These are phyloP conservation scores for Actinernus sp. DNA, from an alignment of 92 coral and sea anemone genomes.

Conservation along the genomic window DNA sequence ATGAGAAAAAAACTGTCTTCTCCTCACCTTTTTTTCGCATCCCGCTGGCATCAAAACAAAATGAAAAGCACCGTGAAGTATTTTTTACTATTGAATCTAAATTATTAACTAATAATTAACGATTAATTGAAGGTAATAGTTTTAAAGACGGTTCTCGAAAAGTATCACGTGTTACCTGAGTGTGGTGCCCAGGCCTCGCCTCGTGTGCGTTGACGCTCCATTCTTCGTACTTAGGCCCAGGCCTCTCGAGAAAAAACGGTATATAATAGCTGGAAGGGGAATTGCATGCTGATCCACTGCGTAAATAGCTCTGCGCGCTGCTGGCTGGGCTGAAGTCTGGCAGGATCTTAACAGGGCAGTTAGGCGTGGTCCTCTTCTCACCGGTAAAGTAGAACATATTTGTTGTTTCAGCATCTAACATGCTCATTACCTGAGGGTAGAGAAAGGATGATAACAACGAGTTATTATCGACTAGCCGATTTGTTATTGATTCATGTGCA, in stretches of 20 bases:
- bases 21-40: too few relatives aligned
- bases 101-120: too few relatives aligned
- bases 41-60: too few relatives aligned
- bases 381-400: conserved; percentile 76
- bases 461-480: neutral
- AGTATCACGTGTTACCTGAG: conserved; percentile 60
- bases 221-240: conserved; percentile 59
- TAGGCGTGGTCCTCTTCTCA: conserved; percentile 66
- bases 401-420: conserved; percentile 47
- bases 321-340: conserved; percentile 74
- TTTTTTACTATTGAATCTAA: too few relatives aligned
- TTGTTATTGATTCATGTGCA: neutral
- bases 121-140: too few relatives aligned
- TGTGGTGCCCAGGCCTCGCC: conserved; percentile 78
- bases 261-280: conserved; percentile 16
- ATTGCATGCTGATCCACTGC: conserved; percentile 25
- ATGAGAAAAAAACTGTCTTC: too few relatives aligned
- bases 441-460: neutral
- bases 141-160: too few relatives aligned
- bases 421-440: conserved; percentile 42
- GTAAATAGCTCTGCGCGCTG: conserved; percentile 67
- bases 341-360: conserved; percentile 53
- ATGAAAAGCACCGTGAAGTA: too few relatives aligned
- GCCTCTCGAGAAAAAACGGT: conserved; percentile 55
- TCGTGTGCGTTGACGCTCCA: conserved; percentile 71